Evolutionary conservation across 2,888 invertebrate genomes (phyloP), one percentile per base, ranked within the genome.

Genomic region (Globia sparganii): DNA sequence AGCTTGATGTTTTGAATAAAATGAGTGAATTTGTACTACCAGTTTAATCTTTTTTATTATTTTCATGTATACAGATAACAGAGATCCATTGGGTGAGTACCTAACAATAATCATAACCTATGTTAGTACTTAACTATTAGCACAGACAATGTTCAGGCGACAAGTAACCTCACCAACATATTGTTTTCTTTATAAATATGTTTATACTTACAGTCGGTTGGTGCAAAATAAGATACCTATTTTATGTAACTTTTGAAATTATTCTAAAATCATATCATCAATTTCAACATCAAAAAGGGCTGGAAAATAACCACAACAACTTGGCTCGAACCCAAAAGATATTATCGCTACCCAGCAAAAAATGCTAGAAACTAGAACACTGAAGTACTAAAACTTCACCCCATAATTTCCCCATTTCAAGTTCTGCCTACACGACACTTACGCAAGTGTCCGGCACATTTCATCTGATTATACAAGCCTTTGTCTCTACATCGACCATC

Each of bases 321-420:
- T 84, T 85, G 78, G 81, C 78, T 2, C n/a, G 43, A 53, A n/a
- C 9, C 75, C 87, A 85, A 80, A 69, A 79, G 75, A 78, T 81
- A 73, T 56, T 18, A 77, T 76, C 72, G 59, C 58, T 31, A 64
- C 25, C 34, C 11, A 64, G 72, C 64, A 75, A 84, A 86, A 80
- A 80, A 76, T 46, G n/a, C 65, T 75, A 71, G 64, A 72, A 81
- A 74, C 74, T 75, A 77, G 78, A 76, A 70, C 74, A 68, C 53
- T 69, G 18, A 72, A 76, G 86, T 73, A 74, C 64, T 74, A 67
- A 67, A 86, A 73, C 62, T 84, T 78, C 62, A 69, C 53, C 34
- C 59, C 65, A 75, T 86, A 84, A 86, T 86, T 80, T 75, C 65
- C 71, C 64, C 56, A 86, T 80, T 83, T 64, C 34, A 77, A 84